Conservation (phyloP, 2,888 invertebrate species). For the Cordilura impudica region DNA sequence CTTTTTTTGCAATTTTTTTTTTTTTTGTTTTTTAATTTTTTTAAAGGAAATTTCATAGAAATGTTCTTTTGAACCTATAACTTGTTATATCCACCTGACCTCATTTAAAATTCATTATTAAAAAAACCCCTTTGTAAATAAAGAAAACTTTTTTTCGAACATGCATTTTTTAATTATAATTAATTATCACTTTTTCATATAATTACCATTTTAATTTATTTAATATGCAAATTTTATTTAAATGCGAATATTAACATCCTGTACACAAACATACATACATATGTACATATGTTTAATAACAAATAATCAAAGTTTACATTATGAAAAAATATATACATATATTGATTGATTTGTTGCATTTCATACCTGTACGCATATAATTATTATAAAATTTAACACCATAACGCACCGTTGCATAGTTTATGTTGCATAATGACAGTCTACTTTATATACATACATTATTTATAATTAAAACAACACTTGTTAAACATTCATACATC, state of each 20-base stretch:
- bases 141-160: background rate
- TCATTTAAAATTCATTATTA: slow-evolving; percentile 15
- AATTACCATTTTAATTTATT: slow-evolving; percentile 6
- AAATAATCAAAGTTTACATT: background rate
- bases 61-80: no score
- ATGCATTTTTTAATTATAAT: slow-evolving; percentile 10
- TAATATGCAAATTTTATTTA: slow-evolving; percentile 20
- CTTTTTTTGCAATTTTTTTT: no score
- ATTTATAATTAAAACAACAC: slow-evolving; percentile 6
- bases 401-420: slow-evolving; percentile 18
- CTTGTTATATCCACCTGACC: background rate
- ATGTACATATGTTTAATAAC: background rate
- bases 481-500: background rate
- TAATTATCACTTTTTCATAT: slow-evolving; percentile 16
- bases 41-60: no score
- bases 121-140: background rate
- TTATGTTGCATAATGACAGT: background rate
- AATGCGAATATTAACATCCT: background rate
- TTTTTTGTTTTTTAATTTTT: no score
- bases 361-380: background rate
- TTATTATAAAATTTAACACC: slow-evolving; percentile 43
- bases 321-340: background rate
- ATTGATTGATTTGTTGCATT: background rate
- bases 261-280: background rate
- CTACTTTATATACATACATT: background rate